Conservation (phyloP, 2,113 vertebrate species). For the Mionectes macconnelli region DNA sequence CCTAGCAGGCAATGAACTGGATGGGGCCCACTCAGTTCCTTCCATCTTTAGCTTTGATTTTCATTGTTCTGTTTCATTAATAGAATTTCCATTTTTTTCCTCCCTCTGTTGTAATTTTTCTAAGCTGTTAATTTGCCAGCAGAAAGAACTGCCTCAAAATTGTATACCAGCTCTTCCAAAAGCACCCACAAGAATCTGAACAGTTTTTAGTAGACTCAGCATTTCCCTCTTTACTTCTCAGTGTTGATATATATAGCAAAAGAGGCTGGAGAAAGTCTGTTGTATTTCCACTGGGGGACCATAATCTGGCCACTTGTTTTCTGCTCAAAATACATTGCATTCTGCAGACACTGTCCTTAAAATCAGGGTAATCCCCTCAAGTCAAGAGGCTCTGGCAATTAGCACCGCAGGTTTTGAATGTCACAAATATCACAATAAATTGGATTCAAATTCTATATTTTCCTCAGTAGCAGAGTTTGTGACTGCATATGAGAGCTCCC, state of each 20-base stretch:
- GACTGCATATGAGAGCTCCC: neutral
- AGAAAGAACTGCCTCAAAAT: constrained; percentile 58
- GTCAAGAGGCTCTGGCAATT: neutral
- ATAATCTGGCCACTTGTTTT: constrained; percentile 1
- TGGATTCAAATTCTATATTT: neutral
- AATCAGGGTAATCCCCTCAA: neutral
- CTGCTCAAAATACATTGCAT: neutral
- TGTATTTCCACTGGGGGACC: neutral
- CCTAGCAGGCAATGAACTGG: constrained; percentile 59
- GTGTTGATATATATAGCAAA: neutral
- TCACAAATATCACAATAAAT: neutral
- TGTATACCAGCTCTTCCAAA: constrained; percentile 46
- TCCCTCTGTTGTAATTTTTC: neutral
- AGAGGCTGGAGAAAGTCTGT: constrained; percentile 19
- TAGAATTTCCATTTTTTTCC: constrained; percentile 26
- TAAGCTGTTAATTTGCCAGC: constrained; percentile 63
- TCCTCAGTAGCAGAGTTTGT: neutral
- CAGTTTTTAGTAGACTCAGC: constrained; percentile 51
- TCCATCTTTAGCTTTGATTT: constrained; percentile 66
- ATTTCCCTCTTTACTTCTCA: constrained; percentile 17
- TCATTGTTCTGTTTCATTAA: constrained; percentile 68
- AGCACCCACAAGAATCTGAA: constrained; percentile 60
- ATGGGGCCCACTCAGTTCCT: constrained; percentile 57
- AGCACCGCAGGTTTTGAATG: neutral
- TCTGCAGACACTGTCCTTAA: neutral